Evolutionary conservation across 37 sponge, comb jelly and placozoan genomes (phyloP).

Genomic region (Eunapius fragilis): DNA sequence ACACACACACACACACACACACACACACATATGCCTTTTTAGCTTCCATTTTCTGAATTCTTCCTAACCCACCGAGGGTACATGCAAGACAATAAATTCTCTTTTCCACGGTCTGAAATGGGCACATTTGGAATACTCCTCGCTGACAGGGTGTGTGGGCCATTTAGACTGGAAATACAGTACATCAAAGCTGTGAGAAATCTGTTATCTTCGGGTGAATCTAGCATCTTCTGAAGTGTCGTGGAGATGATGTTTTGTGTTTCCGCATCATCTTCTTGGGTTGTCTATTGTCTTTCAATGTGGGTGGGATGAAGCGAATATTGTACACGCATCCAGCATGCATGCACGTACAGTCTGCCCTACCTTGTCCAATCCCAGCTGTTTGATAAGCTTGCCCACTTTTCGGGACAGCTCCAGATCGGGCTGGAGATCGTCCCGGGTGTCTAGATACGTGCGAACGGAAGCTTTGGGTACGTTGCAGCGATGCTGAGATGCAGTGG

Average conservation of each 20-base stretch:
- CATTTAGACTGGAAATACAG: constrained; percentile 85
- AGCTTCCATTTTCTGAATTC: constrained; percentile 85
- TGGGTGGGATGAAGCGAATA: no score
- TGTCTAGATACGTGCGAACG: neutral
- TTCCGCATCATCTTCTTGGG: no score
- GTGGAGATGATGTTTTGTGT: no score
- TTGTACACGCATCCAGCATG: neutral
- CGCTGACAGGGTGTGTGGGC: constrained; percentile 85
- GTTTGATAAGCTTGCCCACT: constrained; percentile 14
- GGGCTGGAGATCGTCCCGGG: constrained; percentile 28
- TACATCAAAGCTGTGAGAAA: constrained; percentile 76
- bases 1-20: no score
- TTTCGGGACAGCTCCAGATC: constrained; percentile 15
- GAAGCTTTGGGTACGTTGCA: neutral
- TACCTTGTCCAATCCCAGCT: constrained; percentile 61
- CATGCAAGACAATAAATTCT: constrained; percentile 74
- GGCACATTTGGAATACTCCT: constrained; percentile 81
- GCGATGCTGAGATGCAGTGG: neutral
- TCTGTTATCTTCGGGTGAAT: constrained; percentile 9
- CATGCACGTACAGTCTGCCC: neutral
- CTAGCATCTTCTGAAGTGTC: neutral
- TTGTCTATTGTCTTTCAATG: no score
- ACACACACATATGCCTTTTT: neutral
- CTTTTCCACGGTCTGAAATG: constrained; percentile 45
- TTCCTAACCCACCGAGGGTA: constrained; percentile 87